Evolutionary conservation across 2,888 invertebrate genomes (phyloP).

Genomic region (Sminthurinus aureus): DNA sequence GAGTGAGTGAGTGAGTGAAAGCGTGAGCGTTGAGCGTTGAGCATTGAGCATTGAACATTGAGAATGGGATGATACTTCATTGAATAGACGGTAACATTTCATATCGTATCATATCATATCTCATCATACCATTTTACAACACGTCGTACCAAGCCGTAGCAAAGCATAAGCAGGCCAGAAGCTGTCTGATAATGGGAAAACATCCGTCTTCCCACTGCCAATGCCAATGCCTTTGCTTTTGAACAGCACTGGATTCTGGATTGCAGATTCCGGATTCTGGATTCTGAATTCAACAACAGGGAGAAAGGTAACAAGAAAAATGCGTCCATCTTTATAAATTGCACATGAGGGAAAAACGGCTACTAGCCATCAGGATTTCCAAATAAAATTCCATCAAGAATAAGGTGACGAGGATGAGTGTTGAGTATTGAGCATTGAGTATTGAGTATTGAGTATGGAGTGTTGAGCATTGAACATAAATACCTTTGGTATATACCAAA

Average conservation of each 20-base stretch:
- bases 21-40: slow-evolving; percentile 25
- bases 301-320: slow-evolving; percentile 31
- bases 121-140: no score
- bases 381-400: no score
- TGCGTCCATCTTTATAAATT: slow-evolving; percentile 30
- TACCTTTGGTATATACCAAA: no score
- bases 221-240: no score
- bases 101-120: slow-evolving; percentile 2
- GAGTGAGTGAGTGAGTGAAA: slow-evolving; percentile 5
- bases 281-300: slow-evolving; percentile 11
- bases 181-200: slow-evolving; percentile 31
- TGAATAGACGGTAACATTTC: slow-evolving; percentile 26
- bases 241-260: no score
- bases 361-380: slow-evolving; percentile 6
- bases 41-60: slow-evolving; percentile 23
- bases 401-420: no score
- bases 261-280: no score
- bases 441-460: no score
- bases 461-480: no score
- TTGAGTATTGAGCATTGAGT: no score
- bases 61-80: slow-evolving; percentile 33
- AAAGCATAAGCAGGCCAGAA: background rate
- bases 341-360: slow-evolving; percentile 27
- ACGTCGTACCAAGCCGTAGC: no score
- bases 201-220: slow-evolving; percentile 24